Percentiles rank a stretch among this genome's conserved stretches.
phyloP scores from a whole-genome alignment of 2,797 vertebrate genomes.

The Cacajao melanocephalus region DNA sequence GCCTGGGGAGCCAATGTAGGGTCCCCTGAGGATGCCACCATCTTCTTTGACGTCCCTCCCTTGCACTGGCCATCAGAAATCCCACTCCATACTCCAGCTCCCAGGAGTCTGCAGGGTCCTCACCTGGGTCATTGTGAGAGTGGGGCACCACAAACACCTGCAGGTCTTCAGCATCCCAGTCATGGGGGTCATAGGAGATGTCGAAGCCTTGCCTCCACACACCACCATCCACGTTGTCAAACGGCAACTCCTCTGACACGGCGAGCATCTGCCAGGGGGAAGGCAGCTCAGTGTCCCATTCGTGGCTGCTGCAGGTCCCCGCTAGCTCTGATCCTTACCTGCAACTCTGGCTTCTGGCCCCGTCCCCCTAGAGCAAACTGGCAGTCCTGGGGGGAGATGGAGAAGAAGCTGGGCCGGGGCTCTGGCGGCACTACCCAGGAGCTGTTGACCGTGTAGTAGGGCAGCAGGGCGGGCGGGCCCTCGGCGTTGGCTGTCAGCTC shows the following conservation, averaged over 20 bases:
- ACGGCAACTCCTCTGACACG: slow-evolving; percentile 93
- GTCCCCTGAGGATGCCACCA: neutral
- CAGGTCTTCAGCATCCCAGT: slow-evolving; percentile 93
- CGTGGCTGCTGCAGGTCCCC: fast-evolving
- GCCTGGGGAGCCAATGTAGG: slow-evolving; percentile 83
- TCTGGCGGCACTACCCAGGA: slow-evolving; percentile 95
- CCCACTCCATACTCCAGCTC: fast-evolving
- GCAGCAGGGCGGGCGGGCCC: slow-evolving; percentile 87
- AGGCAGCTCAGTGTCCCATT: neutral
- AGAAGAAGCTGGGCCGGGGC: slow-evolving; percentile 92
- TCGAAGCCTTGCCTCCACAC: slow-evolving; percentile 99
- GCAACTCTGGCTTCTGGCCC: slow-evolving; percentile 89
- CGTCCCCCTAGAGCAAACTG: slow-evolving; percentile 89
- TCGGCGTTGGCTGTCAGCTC: slow-evolving; percentile 95
- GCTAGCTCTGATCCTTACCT: slow-evolving; percentile 84
- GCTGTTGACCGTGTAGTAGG: slow-evolving; percentile 91
- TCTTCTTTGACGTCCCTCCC: neutral
- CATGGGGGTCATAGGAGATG: slow-evolving; percentile 92
- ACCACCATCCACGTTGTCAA: slow-evolving; percentile 96
- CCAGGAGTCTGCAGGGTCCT: slow-evolving; percentile 44
- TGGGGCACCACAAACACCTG: slow-evolving; percentile 98
- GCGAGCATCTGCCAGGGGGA: slow-evolving; percentile 91
- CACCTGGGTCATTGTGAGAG: slow-evolving; percentile 98
- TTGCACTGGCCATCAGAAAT: neutral
- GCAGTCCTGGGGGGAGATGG: slow-evolving; percentile 94